Evolutionary conservation across 2,888 invertebrate genomes (phyloP).

Genomic region (Lepidocyrtinus sp.): DNA sequence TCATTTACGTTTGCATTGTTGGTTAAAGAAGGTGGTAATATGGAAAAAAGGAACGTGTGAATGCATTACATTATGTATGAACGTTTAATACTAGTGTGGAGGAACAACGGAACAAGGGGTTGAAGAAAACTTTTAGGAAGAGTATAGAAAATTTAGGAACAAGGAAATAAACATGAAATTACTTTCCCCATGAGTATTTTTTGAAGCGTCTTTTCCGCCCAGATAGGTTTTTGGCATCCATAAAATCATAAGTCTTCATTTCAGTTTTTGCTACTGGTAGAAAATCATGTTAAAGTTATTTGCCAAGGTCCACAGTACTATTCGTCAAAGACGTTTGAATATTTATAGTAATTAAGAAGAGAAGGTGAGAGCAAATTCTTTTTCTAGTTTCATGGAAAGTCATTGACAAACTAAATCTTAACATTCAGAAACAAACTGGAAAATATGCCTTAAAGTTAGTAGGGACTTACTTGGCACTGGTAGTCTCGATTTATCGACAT

Average conservation of each 20-base stretch:
- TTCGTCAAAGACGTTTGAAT: background rate
- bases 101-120: slow-evolving; percentile 6
- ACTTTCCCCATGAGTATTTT: no score
- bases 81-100: background rate
- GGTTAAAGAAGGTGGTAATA: no score
- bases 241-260: slow-evolving; percentile 12
- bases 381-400: background rate
- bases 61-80: background rate
- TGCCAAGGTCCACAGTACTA: background rate
- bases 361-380: no score
- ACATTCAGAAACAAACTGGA: background rate
- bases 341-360: background rate
- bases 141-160: background rate
- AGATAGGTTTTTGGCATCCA: no score
- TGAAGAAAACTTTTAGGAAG: slow-evolving; percentile 18
- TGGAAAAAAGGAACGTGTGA: no score
- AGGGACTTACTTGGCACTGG: background rate
- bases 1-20: no score
- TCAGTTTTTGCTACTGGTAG: slow-evolving; percentile 15
- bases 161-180: background rate
- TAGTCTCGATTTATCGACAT: slow-evolving; percentile 37
- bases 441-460: background rate
- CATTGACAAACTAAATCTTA: background rate
- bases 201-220: no score
- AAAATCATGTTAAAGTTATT: background rate